These are phyloP conservation scores for Pristis pectinata DNA, from an alignment of 2,797 vertebrate species.

Conservation along the genomic window DNA sequence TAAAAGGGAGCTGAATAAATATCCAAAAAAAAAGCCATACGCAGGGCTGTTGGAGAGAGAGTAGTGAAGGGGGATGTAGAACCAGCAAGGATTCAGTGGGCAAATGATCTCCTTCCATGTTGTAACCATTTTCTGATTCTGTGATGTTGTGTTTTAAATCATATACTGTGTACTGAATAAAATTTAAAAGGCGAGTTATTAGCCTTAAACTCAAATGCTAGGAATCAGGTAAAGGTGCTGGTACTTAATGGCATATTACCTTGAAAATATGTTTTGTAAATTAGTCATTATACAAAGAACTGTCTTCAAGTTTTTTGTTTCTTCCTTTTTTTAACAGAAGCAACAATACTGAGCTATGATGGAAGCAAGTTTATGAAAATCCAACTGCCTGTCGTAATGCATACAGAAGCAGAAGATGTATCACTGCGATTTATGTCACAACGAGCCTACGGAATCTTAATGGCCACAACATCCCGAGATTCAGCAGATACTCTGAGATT, in stretches of 20 bases:
- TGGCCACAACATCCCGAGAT: conserved; percentile 91
- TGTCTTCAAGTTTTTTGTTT: not conserved
- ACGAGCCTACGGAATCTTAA: conserved; percentile 86
- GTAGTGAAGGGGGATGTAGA: too few species aligned
- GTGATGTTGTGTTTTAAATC: not conserved
- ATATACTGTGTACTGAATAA: not conserved
- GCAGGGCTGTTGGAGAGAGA: too few species aligned
- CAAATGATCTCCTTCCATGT: too few species aligned
- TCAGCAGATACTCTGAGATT: conserved; percentile 88
- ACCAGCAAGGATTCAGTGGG: too few species aligned
- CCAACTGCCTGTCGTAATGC: conserved; percentile 91
- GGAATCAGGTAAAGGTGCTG: too few species aligned
- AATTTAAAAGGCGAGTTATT: not conserved
- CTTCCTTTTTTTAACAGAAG: conserved; percentile 60
- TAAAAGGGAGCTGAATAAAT: too few species aligned
- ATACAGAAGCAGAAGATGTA: conserved; percentile 93
- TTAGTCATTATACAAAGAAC: not conserved
- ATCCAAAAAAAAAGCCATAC: too few species aligned
- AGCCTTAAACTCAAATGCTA: too few species aligned
- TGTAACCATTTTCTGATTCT: too few species aligned
- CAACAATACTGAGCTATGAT: conserved; percentile 90
- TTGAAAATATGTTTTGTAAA: not conserved
- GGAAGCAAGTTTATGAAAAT: conserved; percentile 99
- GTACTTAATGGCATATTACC: too few species aligned
- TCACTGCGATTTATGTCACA: conserved; percentile 91